A percentile compares a stretch with the other conserved stretches of the same genome.
phyloP scores from a whole-genome alignment of 2,797 vertebrate species.

The Lophius americanus region DNA sequence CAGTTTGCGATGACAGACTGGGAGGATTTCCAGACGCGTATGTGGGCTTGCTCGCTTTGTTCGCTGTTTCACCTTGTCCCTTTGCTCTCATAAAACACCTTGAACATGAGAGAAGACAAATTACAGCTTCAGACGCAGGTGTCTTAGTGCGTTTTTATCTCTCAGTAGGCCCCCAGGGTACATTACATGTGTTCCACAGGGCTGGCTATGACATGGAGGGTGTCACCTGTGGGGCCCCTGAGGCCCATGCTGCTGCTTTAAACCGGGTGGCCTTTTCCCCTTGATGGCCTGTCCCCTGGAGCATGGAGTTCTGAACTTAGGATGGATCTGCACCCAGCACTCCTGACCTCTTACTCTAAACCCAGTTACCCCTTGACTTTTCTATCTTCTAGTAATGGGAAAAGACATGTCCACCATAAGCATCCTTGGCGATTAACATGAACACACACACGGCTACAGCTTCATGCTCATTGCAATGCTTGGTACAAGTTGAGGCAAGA shows the following conservation, averaged over 20 bases:
- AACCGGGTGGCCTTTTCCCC: conserved; percentile 70
- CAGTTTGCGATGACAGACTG: conserved; percentile 34
- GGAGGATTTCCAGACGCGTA: conserved; percentile 66
- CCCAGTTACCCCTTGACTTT: conserved; percentile 65
- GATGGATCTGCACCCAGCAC: conserved; percentile 47
- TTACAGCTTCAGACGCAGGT: conserved; percentile 82
- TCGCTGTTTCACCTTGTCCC: conserved; percentile 81
- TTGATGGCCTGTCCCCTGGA: conserved; percentile 69
- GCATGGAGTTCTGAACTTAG: conserved; percentile 60
- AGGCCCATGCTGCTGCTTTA: conserved; percentile 58
- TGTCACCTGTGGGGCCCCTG: conserved; percentile 69
- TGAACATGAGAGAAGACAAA: conserved; percentile 85
- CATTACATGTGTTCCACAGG: conserved; percentile 74
- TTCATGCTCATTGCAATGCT: conserved; percentile 44
- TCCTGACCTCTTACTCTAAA: conserved; percentile 64
- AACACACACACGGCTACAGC: conserved; percentile 45
- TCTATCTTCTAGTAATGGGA: conserved; percentile 58
- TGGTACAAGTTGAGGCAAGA: conserved; percentile 62
- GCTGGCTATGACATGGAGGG: conserved; percentile 71
- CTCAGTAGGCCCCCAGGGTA: conserved; percentile 66
- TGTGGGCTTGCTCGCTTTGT: conserved; percentile 65
- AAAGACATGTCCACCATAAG: conserved; percentile 57
- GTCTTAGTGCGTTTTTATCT: conserved; percentile 71
- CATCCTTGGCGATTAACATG: conserved; percentile 63
- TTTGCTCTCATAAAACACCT: conserved; percentile 82